phyloP scores from a whole-genome alignment of 2,888 invertebrate species.

The Campoplex nolae region DNA sequence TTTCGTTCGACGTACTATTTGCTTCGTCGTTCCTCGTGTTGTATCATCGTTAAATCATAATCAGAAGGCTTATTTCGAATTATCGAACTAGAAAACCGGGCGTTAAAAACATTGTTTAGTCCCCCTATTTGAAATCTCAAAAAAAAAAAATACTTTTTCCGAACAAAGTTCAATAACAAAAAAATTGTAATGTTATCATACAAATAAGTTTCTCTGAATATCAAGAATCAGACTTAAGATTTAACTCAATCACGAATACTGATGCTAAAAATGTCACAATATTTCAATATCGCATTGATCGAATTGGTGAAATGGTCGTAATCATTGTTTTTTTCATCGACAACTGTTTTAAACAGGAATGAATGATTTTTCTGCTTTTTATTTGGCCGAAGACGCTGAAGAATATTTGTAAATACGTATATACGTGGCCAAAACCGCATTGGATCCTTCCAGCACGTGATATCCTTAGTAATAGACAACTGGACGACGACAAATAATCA shows the following conservation, averaged over 20 bases:
- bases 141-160: background rate
- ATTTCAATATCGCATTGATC: background rate
- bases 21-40: slow-evolving; percentile 35
- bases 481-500: slow-evolving; percentile 29
- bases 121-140: background rate
- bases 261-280: background rate
- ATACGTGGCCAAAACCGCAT: slow-evolving; percentile 50
- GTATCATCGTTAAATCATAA: background rate
- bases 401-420: slow-evolving; percentile 21
- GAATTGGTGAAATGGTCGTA: background rate
- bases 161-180: background rate
- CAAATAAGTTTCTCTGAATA: background rate
- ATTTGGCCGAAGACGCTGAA: background rate
- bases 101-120: background rate
- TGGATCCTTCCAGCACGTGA: slow-evolving; percentile 59
- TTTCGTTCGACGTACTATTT: slow-evolving; percentile 48
- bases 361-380: background rate
- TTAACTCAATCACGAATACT: background rate
- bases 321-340: slow-evolving; percentile 4
- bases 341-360: slow-evolving; percentile 5
- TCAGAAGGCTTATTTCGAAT: slow-evolving; percentile 6
- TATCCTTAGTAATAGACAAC: slow-evolving; percentile 53
- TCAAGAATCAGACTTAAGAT: background rate
- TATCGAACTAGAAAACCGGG: background rate
- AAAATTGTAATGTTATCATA: background rate